phyloP scores from a whole-genome alignment of 2,797 vertebrate genomes.

The Emys orbicularis region DNA sequence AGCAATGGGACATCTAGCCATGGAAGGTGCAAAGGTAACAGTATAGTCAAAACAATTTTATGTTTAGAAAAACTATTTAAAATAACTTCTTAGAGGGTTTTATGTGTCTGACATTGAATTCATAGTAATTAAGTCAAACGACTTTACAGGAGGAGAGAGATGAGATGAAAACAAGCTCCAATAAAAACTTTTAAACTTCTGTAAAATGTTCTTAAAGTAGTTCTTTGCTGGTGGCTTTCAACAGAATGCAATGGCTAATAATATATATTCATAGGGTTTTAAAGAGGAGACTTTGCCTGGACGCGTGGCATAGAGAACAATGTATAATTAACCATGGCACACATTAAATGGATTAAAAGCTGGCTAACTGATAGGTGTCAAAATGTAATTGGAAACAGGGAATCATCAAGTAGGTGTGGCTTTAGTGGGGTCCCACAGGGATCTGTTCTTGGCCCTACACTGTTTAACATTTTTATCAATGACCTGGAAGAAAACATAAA shows the following conservation, averaged over 20 bases:
- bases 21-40: background rate
- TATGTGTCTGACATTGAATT: background rate
- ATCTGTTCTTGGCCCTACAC: background rate
- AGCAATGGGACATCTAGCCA: background rate
- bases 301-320: background rate
- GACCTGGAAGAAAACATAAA: background rate
- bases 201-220: background rate
- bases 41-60: fast-evolving
- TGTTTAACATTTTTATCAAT: background rate
- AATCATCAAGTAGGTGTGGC: background rate
- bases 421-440: background rate
- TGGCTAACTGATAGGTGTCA: background rate
- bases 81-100: background rate
- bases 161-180: background rate
- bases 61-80: background rate
- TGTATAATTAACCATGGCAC: background rate
- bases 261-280: background rate
- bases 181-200: background rate
- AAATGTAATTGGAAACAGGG: background rate
- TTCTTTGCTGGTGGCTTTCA: background rate
- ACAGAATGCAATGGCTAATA: background rate
- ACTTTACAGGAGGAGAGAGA: background rate
- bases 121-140: background rate
- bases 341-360: background rate
- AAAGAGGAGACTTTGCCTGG: background rate